Evolutionary conservation across 2,113 vertebrate genomes (phyloP).

Genomic region (Nycticryphes semicollaris): DNA sequence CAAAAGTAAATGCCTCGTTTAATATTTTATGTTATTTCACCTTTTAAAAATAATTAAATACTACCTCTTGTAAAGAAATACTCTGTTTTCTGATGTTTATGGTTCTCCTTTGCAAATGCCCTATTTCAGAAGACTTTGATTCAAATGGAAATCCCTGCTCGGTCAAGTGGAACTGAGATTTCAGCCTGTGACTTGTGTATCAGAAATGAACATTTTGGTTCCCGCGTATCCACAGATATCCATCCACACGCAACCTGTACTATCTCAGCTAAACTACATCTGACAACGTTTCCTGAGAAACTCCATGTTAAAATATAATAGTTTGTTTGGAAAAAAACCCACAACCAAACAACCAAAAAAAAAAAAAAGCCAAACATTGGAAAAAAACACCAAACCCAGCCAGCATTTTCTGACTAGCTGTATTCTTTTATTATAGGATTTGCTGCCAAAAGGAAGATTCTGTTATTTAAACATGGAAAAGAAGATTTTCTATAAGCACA

Average conservation of each 20-base stretch:
- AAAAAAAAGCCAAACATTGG: rapidly evolving
- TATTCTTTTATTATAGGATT: not conserved
- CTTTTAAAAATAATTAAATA: not conserved
- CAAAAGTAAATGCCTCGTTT: not conserved
- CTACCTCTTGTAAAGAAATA: not conserved
- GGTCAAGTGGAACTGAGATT: not conserved
- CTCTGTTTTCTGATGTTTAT: not conserved
- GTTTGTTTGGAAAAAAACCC: rapidly evolving
- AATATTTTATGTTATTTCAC: not conserved
- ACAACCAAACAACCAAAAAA: not conserved
- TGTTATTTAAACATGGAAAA: not conserved
- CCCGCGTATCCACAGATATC: not conserved
- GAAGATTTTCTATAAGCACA: not conserved
- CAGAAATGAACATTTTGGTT: not conserved
- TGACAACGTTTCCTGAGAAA: not conserved
- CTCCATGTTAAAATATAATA: not conserved
- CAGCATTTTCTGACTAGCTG: not conserved
- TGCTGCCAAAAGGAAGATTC: not conserved
- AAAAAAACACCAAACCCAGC: rapidly evolving
- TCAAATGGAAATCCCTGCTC: not conserved
- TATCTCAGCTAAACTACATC: not conserved
- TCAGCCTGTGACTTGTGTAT: not conserved
- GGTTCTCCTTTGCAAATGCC: not conserved
- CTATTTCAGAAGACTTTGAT: not conserved
- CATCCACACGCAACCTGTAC: not conserved